Evolutionary conservation across 2,888 invertebrate species (phyloP).

Genomic region (Brachynemurus nebulosus): DNA sequence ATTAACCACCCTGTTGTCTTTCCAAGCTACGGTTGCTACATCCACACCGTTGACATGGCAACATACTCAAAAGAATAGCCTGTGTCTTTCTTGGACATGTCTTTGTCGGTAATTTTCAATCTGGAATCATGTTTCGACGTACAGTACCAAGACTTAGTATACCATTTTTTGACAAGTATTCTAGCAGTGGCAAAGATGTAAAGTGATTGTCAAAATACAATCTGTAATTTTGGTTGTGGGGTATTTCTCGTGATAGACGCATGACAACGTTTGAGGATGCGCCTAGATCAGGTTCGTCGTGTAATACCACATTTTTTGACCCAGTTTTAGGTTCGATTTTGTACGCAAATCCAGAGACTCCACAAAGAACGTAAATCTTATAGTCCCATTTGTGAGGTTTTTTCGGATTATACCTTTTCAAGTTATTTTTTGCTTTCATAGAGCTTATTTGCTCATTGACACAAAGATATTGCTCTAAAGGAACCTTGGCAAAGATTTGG

Average conservation of each 20-base stretch:
- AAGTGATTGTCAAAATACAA: constrained; percentile 17
- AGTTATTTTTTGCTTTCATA: too few species aligned
- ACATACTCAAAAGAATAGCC: too few species aligned
- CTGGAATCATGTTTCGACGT: constrained; percentile 17
- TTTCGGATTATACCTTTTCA: constrained; percentile 14
- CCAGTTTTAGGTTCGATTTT: too few species aligned
- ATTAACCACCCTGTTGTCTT: constrained; percentile 19
- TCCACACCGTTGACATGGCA: constrained; percentile 17
- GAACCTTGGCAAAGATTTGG: too few species aligned
- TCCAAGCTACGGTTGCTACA: constrained; percentile 18
- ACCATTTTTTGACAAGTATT: constrained; percentile 11
- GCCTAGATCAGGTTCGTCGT: constrained; percentile 12
- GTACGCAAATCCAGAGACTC: constrained; percentile 15
- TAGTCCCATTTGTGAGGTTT: constrained; percentile 18
- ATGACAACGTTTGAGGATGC: constrained; percentile 10
- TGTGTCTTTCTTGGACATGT: background rate
- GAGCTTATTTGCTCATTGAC: too few species aligned
- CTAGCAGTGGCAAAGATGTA: constrained; percentile 10
- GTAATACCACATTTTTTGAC: constrained; percentile 10
- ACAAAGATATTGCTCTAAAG: too few species aligned
- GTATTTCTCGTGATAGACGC: too few species aligned
- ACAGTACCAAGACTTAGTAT: constrained; percentile 13
- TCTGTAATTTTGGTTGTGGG: constrained; percentile 9
- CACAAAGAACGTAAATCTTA: constrained; percentile 16
- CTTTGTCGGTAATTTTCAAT: constrained; percentile 13